Base-by-base conservation (phyloP, 1,140 invertebrate genomes). In the Thrips palmi region DNA sequence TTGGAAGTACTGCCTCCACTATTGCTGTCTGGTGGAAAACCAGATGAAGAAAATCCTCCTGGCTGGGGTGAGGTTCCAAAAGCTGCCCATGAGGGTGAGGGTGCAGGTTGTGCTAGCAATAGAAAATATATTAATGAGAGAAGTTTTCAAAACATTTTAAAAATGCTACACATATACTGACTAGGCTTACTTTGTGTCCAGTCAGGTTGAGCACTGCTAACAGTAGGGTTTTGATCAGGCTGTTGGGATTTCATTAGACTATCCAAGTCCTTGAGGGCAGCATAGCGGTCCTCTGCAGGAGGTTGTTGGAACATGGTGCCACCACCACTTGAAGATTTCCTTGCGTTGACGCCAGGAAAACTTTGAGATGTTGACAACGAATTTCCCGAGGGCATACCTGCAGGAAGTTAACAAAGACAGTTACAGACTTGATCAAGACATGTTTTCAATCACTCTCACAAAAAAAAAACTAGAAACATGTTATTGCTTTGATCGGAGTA, bases 191-290 rank as follows among this genome's bases (percentile, higher is more conserved):
- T n/a, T n/a, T n/a, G n/a, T n/a, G n/a, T n/a, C n/a, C n/a, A n/a
- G n/a, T n/a, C n/a, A n/a, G n/a, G n/a, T n/a, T n/a, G n/a, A n/a
- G n/a, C n/a, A n/a, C 10, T 17, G 37, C 25, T 34, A 39, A 23
- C 15, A 11, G 11, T 17, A 20, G 31, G 14, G 20, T 39, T 39
- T 29, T 35, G 43, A 18, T 33, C 36, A 11, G 35, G 35, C 32
- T 41, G 37, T 41, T 53, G 51, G 32, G 41, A 43, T 47, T 71
- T 71, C 64, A 74, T 74, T 39, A 72, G 47, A 19, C 57, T 66
- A 50, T 85, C 80, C 32, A 85, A 61, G 57, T 84, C 79, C 57
- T 83, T 83, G 1, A 85, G 62, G 14, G 80, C 79, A 30, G 80
- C 79, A 54, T 85, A 85, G 46, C 74, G 66, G 56, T 85, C 80